Evolutionary conservation across 2,113 vertebrate species (phyloP).

Genomic region (Pedetes capensis): DNA sequence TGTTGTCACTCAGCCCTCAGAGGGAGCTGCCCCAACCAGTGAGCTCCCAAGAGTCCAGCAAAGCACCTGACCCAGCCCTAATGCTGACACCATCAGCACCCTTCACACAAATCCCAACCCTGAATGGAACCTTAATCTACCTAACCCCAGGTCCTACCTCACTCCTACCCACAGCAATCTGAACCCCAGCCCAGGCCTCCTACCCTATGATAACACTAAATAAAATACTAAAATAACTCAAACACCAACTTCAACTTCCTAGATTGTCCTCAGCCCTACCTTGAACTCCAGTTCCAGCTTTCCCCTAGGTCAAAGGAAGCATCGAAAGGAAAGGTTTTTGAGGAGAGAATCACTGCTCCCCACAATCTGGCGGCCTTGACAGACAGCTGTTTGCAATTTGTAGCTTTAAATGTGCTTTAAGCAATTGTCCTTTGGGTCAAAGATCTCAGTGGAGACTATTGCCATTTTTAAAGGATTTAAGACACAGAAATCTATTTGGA

Average conservation of each 20-base stretch:
- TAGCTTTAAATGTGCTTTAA: constrained; percentile 70
- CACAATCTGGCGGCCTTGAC: constrained; percentile 46
- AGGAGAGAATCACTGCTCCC: constrained; percentile 57
- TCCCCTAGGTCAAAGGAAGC: neutral
- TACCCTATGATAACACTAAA: neutral
- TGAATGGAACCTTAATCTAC: neutral
- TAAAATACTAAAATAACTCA: neutral
- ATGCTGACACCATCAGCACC: neutral
- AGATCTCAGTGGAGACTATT: constrained; percentile 57
- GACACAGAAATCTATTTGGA: constrained; percentile 59
- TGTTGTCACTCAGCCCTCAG: neutral
- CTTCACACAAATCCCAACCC: neutral
- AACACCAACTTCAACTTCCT: neutral
- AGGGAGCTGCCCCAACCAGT: neutral
- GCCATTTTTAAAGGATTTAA: constrained; percentile 64
- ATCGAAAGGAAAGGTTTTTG: constrained; percentile 50
- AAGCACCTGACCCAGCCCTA: neutral
- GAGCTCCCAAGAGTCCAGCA: neutral
- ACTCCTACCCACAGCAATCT: neutral
- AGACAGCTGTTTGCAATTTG: constrained; percentile 71
- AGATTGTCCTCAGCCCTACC: neutral
- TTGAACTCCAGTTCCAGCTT: neutral
- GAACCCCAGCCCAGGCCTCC: neutral
- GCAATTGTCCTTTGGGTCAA: constrained; percentile 69
- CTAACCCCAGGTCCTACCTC: neutral